Conservation (phyloP, 2,113 vertebrate species). For the Helogale parvula region DNA sequence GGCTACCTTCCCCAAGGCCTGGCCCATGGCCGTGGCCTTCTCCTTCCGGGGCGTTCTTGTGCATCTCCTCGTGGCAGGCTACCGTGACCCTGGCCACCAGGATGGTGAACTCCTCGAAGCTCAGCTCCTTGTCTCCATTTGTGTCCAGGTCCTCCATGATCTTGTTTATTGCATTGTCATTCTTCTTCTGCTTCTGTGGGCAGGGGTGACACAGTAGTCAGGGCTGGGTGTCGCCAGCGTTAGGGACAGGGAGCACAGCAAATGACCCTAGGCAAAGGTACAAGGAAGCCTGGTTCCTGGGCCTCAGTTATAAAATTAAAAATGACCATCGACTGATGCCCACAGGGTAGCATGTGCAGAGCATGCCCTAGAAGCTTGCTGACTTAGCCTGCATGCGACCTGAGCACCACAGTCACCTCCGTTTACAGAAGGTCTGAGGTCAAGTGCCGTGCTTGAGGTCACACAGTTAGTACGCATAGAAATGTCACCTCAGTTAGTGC, state of each 20-base stretch:
- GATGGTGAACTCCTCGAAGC: constrained; percentile 55
- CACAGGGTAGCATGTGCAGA: accelerated
- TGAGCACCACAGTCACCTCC: accelerated
- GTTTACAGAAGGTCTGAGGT: neutral
- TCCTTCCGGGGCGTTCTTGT: neutral
- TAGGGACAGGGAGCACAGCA: neutral
- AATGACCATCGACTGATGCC: accelerated
- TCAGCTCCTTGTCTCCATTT: neutral
- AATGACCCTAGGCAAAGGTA: neutral
- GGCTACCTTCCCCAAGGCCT: neutral
- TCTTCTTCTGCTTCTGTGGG: neutral
- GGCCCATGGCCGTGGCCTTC: neutral
- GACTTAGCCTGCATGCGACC: accelerated
- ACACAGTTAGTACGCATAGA: neutral
- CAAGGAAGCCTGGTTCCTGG: neutral
- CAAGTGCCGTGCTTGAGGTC: neutral
- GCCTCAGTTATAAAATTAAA: neutral
- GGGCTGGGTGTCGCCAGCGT: neutral
- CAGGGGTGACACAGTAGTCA: neutral
- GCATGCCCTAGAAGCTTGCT: accelerated
- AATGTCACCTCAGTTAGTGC: too few species aligned
- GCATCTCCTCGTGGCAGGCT: constrained; percentile 68
- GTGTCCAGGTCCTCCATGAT: constrained; percentile 76
- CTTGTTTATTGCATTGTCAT: accelerated
- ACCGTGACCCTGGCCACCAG: constrained; percentile 11